These are phyloP conservation scores for Pristionchus exspectatus DNA, from an alignment of 2,888 invertebrate species.

Conservation along the genomic window DNA sequence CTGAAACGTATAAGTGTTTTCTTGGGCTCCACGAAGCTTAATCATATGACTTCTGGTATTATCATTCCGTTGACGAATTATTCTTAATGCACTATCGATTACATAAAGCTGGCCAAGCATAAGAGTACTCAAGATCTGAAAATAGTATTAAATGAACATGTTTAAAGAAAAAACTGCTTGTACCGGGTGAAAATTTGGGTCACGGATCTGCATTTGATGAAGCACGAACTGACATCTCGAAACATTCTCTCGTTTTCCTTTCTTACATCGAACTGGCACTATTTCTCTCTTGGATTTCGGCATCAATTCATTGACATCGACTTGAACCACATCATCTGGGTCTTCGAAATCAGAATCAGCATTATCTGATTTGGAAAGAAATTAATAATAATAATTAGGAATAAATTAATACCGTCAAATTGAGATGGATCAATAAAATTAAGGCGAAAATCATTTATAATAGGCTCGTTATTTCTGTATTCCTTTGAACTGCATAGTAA, in stretches of 20 bases:
- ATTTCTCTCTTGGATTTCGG: not conserved
- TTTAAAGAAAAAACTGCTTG: not conserved
- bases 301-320: not conserved
- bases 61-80: not conserved
- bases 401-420: not conserved
- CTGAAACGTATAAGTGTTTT: not conserved
- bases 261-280: too few relatives aligned
- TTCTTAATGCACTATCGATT: not conserved
- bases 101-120: constrained; percentile 10
- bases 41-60: not conserved
- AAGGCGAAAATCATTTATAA: not conserved
- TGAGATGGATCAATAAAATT: not conserved
- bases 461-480: not conserved
- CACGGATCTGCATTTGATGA: constrained; percentile 29
- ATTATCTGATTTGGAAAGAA: not conserved
- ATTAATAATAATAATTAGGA: not conserved
- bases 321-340: not conserved
- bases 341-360: not conserved
- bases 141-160: not conserved
- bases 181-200: not conserved
- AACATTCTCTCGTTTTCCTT: not conserved
- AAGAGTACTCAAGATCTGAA: not conserved
- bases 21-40: not conserved
- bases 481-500: not conserved
- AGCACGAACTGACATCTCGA: not conserved